Percentiles rank a stretch among this genome's conserved stretches.
Conservation (phyloP, 2,797 vertebrate genomes). For the Cottoperca gobio region DNA sequence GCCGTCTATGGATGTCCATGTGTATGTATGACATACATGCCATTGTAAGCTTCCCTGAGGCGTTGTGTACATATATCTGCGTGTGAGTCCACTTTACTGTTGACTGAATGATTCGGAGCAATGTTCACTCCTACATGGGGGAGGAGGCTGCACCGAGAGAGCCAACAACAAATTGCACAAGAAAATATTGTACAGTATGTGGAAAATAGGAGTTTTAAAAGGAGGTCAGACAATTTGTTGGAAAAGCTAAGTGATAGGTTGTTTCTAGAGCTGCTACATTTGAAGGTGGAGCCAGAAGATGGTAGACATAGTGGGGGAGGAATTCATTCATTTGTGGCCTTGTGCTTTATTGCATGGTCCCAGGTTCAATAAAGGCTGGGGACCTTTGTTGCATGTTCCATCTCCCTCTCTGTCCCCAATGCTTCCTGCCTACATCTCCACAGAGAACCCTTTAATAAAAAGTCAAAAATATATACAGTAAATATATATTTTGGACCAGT, state of each 20-base stretch:
- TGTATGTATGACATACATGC: constrained; percentile 60
- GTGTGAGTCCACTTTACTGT: constrained; percentile 48
- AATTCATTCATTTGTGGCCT: not conserved
- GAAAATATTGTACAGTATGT: not conserved
- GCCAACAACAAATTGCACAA: constrained; percentile 13
- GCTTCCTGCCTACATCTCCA: not conserved
- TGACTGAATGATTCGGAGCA: constrained; percentile 55
- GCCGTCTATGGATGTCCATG: constrained; percentile 46
- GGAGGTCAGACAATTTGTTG: not conserved
- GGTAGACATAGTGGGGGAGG: not conserved
- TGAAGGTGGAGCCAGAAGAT: not conserved
- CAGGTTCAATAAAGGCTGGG: not conserved
- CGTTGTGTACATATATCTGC: constrained; percentile 27
- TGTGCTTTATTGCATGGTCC: not conserved
- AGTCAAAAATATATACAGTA: not conserved
- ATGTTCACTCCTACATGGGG: constrained; percentile 41
- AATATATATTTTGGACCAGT: too few relatives aligned
- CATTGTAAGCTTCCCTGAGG: constrained; percentile 45
- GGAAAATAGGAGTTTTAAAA: not conserved
- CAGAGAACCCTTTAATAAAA: not conserved
- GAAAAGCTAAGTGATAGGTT: not conserved
- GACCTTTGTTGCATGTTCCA: not conserved
- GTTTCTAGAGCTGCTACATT: constrained; percentile 9
- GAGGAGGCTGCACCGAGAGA: constrained; percentile 15
- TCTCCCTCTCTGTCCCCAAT: not conserved